Conservation (phyloP, 1,140 invertebrate genomes). For the Zaprionus camerounensis region DNA sequence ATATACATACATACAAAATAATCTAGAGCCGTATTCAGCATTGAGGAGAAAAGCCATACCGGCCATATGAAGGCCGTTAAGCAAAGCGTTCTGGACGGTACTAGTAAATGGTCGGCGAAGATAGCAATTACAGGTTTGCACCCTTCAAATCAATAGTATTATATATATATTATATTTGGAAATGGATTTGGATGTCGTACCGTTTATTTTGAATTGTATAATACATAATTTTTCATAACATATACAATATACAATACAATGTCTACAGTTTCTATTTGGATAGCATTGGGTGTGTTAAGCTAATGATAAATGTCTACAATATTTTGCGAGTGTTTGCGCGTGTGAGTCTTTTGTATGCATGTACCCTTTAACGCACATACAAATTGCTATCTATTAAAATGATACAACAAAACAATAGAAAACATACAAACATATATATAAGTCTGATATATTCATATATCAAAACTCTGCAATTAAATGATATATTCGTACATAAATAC, state of each 20-base stretch:
- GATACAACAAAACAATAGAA: background rate
- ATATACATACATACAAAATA: constrained; percentile 33
- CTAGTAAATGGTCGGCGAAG: constrained; percentile 99
- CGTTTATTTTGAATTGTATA: constrained; percentile 18
- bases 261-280: constrained; percentile 5
- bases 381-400: constrained; percentile 4
- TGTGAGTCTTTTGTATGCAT: constrained; percentile 42
- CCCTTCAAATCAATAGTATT: constrained; percentile 28
- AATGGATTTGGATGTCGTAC: constrained; percentile 20
- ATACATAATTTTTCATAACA: constrained; percentile 15
- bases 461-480: background rate
- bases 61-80: constrained; percentile 99
- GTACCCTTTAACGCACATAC: constrained; percentile 1
- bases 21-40: constrained; percentile 95
- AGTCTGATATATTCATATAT: background rate
- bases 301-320: constrained; percentile 25
- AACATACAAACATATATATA: constrained; percentile 1
- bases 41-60: constrained; percentile 96
- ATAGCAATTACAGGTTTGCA: constrained; percentile 99
- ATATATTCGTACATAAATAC: no score
- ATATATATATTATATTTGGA: background rate
- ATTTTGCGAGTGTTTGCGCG: constrained; percentile 5
- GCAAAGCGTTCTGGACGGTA: constrained; percentile 99
- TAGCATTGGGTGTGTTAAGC: constrained; percentile 20
- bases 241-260: constrained; percentile 11